A percentile compares a stretch with the other conserved stretches of the same genome.
Conservation (phyloP, 2,888 invertebrate species). For the Drosophila algonquin region DNA sequence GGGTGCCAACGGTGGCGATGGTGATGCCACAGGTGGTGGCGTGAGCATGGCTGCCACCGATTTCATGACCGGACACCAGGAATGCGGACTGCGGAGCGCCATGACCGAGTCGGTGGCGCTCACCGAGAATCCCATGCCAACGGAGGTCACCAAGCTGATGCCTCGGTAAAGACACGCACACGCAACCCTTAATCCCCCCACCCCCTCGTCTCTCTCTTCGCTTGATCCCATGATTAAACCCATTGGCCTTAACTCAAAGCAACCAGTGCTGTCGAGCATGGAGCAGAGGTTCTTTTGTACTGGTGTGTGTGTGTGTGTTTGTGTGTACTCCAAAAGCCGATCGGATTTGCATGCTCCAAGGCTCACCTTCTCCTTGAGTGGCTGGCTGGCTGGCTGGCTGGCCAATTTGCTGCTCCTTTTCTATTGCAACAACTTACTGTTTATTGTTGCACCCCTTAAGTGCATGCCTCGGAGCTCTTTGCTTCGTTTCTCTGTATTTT, state of each 20-base stretch:
- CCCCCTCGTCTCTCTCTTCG: no score
- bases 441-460: constrained; percentile 1
- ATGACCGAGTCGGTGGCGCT: constrained; percentile 81
- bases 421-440: neutral
- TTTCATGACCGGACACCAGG: constrained; percentile 57
- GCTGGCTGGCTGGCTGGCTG: constrained; percentile 1
- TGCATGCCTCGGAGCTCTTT: neutral
- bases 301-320: neutral
- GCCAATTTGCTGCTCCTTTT: constrained; percentile 2
- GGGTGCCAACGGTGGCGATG: constrained; percentile 30
- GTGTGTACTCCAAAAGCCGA: constrained; percentile 5
- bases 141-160: constrained; percentile 82
- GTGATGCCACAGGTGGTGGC: constrained; percentile 34
- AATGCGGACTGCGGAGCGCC: constrained; percentile 71
- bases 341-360: constrained; percentile 50
- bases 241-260: no score
- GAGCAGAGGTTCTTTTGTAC: neutral
- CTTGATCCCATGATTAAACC: no score
- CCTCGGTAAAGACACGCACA: constrained; percentile 73
- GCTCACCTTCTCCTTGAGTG: constrained; percentile 36
- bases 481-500: neutral
- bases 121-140: constrained; percentile 82
- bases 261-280: no score
- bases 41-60: constrained; percentile 58
- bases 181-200: no score